Evolutionary conservation across 2,113 vertebrate genomes (phyloP), one percentile per base, ranked within the genome.

Genomic region (Chaetodon auriga): DNA sequence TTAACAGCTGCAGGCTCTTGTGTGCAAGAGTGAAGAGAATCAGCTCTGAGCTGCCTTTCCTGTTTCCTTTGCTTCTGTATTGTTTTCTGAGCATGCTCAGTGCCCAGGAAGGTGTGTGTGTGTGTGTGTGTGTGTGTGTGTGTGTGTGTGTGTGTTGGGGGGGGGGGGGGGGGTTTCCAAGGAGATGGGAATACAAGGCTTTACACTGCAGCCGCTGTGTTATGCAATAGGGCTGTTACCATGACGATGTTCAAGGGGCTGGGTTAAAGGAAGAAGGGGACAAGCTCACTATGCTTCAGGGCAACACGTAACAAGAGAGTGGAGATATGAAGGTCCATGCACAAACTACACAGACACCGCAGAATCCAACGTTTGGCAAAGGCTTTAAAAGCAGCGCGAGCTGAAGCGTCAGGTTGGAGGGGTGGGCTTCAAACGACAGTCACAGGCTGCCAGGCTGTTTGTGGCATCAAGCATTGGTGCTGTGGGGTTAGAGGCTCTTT

Each of bases 181-280:
- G 90, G 94, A 88, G 89, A 95, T 23, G 46, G 16, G 68, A 90
- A 93, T 89, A 89, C 93, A 92, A 94, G 93, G 90, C 87, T 92
- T 93, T 84, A 90, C 80, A 90, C 83, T 89, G 86, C 89, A 85
- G 88, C 84, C 57, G 63, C 88, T 70, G 81, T 72, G 89, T 95
- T 95, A 95, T 94, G 93, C 92, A 95, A 95, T 81, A 87, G 63
- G 79, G 80, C 87, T 68, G 94, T 95, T 94, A 87, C 94, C 88
- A 95, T 93, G 92, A 76, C 68, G 13, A 93, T 46, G 75, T 38
- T 69, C 25, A 84, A 79, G 76, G 70, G 86, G 80, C 8, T 79
- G 70, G 70, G 78, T 65, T 38, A 71, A 74, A 78, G 58, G 66
- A 55, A 43, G 74, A 62, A 61, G 51, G 66, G 73, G 79, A 62